Evolutionary conservation across 2,797 vertebrate species (phyloP).

Genomic region (Syngnathus acus): DNA sequence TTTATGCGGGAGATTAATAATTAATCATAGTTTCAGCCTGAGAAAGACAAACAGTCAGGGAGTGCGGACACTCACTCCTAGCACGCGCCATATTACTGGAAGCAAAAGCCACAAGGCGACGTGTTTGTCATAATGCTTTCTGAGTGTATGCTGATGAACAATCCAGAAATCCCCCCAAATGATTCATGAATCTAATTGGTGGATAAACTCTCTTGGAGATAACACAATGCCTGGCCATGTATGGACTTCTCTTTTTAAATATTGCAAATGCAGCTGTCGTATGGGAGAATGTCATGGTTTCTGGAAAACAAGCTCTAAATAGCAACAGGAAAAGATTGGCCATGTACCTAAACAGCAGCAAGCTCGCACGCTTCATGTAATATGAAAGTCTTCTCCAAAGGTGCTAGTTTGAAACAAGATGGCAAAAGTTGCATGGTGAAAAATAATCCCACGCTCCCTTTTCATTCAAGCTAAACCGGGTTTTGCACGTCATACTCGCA

Average conservation of each 20-base stretch:
- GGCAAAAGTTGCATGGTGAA: neutral
- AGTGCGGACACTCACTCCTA: neutral
- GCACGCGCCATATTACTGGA: neutral
- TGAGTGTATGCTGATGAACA: neutral
- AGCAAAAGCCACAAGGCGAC: neutral
- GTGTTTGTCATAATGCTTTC: constrained; percentile 1
- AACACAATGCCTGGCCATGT: constrained; percentile 8
- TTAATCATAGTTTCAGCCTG: constrained; percentile 24
- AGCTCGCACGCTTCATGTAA: constrained; percentile 12
- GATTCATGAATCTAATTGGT: constrained; percentile 23
- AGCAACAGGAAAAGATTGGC: constrained; percentile 41
- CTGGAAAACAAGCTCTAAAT: constrained; percentile 53
- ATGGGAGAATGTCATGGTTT: constrained; percentile 36
- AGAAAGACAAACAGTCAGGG: constrained; percentile 23
- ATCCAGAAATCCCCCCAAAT: constrained; percentile 9
- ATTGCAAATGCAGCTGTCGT: constrained; percentile 29
- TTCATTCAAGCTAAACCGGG: neutral
- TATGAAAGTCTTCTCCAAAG: neutral
- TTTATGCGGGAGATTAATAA: constrained; percentile 38
- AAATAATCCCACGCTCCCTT: neutral
- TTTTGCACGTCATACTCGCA: neutral
- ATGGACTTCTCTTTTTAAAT: constrained; percentile 38
- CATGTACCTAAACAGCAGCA: constrained; percentile 29
- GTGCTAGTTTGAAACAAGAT: neutral
- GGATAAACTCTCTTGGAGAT: constrained; percentile 20